Evolutionary conservation across 2,888 invertebrate genomes (phyloP).

Genomic region (Portevinia maculata): DNA sequence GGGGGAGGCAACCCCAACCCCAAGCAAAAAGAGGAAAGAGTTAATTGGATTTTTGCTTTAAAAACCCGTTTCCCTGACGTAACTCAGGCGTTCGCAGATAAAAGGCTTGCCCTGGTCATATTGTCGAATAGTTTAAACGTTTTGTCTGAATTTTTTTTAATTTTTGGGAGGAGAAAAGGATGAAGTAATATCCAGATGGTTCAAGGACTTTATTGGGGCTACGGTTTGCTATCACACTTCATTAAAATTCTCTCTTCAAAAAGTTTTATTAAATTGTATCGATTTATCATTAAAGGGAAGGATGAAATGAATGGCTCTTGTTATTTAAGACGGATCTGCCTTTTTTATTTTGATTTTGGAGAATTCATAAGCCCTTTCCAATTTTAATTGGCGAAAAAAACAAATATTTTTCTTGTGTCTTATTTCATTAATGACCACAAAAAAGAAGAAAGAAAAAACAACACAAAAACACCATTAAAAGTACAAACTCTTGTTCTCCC

Average conservation of each 20-base stretch:
- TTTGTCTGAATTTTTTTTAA: slow-evolving; percentile 12
- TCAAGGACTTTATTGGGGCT: slow-evolving; percentile 1
- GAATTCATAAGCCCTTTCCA: neutral
- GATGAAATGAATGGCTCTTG: neutral
- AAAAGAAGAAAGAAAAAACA: neutral
- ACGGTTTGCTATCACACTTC: slow-evolving; percentile 45
- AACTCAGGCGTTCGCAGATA: slow-evolving; percentile 5
- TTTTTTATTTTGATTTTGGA: too few species aligned
- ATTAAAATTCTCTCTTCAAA: slow-evolving; percentile 32
- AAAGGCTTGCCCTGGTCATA: slow-evolving; percentile 4
- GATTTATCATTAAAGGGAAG: neutral
- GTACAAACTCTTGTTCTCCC: neutral
- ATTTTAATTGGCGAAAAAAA: neutral
- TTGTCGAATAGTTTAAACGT: slow-evolving; percentile 40
- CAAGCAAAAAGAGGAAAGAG: neutral
- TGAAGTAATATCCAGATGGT: slow-evolving; percentile 28
- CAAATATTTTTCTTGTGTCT: neutral
- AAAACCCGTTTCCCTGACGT: neutral
- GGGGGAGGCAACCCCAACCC: neutral
- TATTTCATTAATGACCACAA: neutral
- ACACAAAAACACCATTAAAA: slow-evolving; percentile 1
- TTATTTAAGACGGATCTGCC: too few species aligned
- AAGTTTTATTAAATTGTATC: neutral
- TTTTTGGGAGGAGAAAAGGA: slow-evolving; percentile 11
- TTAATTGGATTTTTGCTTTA: slow-evolving; percentile 54